Evolutionary conservation across 2,797 vertebrate species (phyloP).

Genomic region (Chromis chromis): DNA sequence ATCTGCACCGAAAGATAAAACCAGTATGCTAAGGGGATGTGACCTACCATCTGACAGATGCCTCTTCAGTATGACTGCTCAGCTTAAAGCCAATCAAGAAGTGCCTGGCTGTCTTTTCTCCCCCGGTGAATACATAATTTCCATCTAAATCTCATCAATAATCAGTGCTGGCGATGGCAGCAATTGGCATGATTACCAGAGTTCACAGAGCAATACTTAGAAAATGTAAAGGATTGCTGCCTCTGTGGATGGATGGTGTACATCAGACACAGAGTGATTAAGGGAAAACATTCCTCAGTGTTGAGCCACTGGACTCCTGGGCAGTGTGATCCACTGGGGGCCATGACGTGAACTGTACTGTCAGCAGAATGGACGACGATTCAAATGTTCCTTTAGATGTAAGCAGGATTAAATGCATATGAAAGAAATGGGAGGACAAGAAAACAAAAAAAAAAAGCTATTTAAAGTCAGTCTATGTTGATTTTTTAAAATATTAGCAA

Average conservation of each 20-base stretch:
- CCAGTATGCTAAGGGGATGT: slow-evolving; percentile 49
- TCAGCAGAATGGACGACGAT: slow-evolving; percentile 31
- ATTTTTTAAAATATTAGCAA: slow-evolving; percentile 14
- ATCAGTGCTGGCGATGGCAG: slow-evolving; percentile 59
- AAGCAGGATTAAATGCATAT: background rate
- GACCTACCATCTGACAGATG: slow-evolving; percentile 69
- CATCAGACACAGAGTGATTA: slow-evolving; percentile 59
- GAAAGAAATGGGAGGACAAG: background rate
- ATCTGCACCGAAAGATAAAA: slow-evolving; percentile 56
- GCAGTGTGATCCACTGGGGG: slow-evolving; percentile 8
- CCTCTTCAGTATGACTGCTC: slow-evolving; percentile 62
- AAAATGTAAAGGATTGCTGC: slow-evolving; percentile 51
- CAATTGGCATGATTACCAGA: slow-evolving; percentile 63
- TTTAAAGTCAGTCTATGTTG: slow-evolving; percentile 10
- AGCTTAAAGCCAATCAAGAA: slow-evolving; percentile 75
- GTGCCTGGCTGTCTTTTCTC: slow-evolving; percentile 54
- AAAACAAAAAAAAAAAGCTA: background rate
- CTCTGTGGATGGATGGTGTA: slow-evolving; percentile 51
- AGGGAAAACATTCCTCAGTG: slow-evolving; percentile 22
- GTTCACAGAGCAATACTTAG: slow-evolving; percentile 58
- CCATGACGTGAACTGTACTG: slow-evolving; percentile 14
- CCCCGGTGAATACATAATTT: slow-evolving; percentile 68
- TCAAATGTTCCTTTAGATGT: slow-evolving; percentile 6
- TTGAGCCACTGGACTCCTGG: slow-evolving; percentile 23
- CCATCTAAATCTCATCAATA: slow-evolving; percentile 74